A percentile compares a stretch with the other conserved stretches of the same genome.
These are phyloP conservation scores for Calidris pygmaea DNA, from an alignment of 2,113 vertebrate genomes.

Conservation along the genomic window DNA sequence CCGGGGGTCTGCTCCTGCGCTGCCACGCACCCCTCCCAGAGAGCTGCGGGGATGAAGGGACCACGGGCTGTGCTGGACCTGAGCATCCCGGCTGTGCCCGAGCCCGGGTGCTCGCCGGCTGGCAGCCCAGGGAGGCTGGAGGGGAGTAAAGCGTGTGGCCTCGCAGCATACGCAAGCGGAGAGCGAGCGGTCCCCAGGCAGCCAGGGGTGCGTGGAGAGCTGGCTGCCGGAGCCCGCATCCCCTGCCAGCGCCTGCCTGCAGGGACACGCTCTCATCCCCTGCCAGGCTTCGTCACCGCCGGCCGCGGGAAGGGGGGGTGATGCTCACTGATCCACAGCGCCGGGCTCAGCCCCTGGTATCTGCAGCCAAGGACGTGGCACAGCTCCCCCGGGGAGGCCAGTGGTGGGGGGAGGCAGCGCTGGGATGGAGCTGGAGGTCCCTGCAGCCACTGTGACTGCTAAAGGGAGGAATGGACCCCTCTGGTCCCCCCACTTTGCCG, in stretches of 20 bases:
- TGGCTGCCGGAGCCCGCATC: background rate
- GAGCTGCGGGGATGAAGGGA: background rate
- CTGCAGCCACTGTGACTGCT: accelerated
- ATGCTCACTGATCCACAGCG: background rate
- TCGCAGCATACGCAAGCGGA: background rate
- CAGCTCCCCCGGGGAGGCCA: background rate
- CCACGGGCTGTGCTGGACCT: accelerated
- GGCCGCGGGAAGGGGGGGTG: background rate
- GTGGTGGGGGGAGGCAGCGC: accelerated
- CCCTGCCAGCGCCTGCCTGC: conserved; percentile 14
- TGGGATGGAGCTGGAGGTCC: background rate
- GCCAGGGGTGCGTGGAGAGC: background rate
- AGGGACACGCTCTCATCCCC: background rate
- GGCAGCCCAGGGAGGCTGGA: conserved; percentile 1
- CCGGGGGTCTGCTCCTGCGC: background rate
- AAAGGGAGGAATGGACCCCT: accelerated
- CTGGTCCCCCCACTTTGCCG: accelerated
- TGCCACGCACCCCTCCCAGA: background rate
- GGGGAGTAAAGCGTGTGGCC: background rate
- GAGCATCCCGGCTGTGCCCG: accelerated
- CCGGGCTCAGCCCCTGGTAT: background rate
- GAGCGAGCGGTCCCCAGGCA: background rate
- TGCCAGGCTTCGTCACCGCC: background rate
- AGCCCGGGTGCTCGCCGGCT: background rate
- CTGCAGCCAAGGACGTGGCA: background rate